Evolutionary conservation across 2,797 vertebrate species (phyloP).

Genomic region (Silurus lanzhouensis): DNA sequence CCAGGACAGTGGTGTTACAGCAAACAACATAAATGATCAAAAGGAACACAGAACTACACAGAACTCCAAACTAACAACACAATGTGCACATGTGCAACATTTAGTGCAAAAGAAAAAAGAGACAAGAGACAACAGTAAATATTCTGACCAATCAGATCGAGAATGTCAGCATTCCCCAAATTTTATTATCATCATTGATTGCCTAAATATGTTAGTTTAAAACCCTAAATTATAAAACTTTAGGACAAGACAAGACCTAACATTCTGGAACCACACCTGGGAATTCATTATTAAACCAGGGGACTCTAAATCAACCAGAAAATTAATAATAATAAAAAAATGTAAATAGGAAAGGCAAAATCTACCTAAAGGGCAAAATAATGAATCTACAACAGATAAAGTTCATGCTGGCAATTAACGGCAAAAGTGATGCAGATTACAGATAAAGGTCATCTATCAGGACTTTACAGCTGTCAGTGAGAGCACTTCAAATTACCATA

Average conservation of each 20-base stretch:
- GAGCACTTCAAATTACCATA: constrained; percentile 26
- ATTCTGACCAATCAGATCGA: background rate
- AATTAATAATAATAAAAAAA: constrained; percentile 19
- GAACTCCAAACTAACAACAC: no score
- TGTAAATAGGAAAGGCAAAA: constrained; percentile 12
- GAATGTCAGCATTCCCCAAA: background rate
- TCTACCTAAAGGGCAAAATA: constrained; percentile 45
- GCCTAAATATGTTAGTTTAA: background rate
- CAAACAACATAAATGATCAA: no score
- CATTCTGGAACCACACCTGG: background rate
- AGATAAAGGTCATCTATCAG: constrained; percentile 62
- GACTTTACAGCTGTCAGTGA: constrained; percentile 45
- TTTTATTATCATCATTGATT: background rate
- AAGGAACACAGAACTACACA: no score
- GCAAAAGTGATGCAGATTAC: constrained; percentile 49
- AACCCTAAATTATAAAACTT: background rate
- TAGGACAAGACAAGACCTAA: background rate
- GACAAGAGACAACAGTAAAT: no score
- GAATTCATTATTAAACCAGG: constrained; percentile 5
- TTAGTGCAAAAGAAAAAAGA: no score
- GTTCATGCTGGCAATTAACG: constrained; percentile 67
- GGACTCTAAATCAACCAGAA: constrained; percentile 22
- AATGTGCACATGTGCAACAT: no score
- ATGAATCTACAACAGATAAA: constrained; percentile 61
- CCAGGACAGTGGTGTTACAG: no score